phyloP scores from a whole-genome alignment of 2,797 vertebrate genomes.

The Poecile montanus region DNA sequence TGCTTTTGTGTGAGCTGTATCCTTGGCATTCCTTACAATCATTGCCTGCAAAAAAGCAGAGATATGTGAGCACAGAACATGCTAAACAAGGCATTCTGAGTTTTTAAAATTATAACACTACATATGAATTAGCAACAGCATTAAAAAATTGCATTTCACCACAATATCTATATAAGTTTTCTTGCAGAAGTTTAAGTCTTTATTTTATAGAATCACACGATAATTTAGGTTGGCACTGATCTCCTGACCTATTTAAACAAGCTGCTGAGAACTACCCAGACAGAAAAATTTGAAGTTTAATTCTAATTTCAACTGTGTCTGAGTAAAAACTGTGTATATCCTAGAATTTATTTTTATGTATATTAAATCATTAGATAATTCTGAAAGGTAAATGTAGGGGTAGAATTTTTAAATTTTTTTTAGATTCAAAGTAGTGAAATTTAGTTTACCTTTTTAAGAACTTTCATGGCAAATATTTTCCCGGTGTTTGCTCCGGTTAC shows the following conservation, averaged over 20 bases:
- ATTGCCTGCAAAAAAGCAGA: slow-evolving; percentile 86
- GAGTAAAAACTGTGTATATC: background rate
- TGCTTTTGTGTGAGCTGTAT: slow-evolving; percentile 98
- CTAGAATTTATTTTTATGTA: background rate
- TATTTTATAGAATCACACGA: background rate
- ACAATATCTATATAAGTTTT: background rate
- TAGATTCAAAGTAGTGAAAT: background rate
- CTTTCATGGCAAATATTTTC: slow-evolving; percentile 98
- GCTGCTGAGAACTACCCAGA: background rate
- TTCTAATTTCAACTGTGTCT: background rate
- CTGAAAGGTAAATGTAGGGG: background rate
- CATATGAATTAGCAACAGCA: background rate
- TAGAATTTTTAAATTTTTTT: background rate
- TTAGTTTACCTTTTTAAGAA: slow-evolving; percentile 91
- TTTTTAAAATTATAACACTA: background rate
- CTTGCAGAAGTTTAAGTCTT: background rate
- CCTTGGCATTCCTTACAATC: slow-evolving; percentile 99
- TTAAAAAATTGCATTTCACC: background rate
- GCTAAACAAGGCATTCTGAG: background rate
- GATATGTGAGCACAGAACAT: slow-evolving; percentile 28
- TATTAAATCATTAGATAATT: background rate
- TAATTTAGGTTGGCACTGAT: background rate
- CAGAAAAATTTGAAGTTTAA: background rate
- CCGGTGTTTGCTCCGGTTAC: slow-evolving; percentile 89
- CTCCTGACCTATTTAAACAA: background rate